A percentile compares a stretch with the other conserved stretches of the same genome.
Evolutionary conservation across 2,888 invertebrate species (phyloP).

Genomic region (Branchinecta sandiegonensis): DNA sequence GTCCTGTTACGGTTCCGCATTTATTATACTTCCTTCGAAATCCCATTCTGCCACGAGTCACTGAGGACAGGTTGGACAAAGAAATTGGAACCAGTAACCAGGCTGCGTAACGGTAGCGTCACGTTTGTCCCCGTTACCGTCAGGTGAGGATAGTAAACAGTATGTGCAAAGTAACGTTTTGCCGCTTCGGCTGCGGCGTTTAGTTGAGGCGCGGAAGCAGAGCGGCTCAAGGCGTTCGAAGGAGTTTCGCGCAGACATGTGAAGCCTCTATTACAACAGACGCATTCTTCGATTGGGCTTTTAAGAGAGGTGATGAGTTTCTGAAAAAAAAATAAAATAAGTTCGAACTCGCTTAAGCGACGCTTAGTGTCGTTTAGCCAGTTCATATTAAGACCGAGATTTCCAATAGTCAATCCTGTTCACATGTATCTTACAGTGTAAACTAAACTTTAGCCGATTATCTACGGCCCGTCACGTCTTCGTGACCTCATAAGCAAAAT

Average conservation of each 20-base stretch:
- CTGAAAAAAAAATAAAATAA: not conserved
- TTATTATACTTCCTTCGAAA: too few species aligned
- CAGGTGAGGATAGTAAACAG: not conserved
- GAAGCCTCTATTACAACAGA: conserved; percentile 6
- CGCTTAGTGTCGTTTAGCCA: too few species aligned
- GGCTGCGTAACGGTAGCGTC: not conserved
- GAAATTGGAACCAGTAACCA: not conserved
- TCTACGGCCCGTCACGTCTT: too few species aligned
- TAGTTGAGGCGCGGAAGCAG: conserved; percentile 10
- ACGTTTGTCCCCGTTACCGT: conserved; percentile 3
- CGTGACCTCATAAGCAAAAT: too few species aligned
- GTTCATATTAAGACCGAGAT: too few species aligned
- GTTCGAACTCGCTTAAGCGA: too few species aligned
- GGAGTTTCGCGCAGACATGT: not conserved
- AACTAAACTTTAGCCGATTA: too few species aligned
- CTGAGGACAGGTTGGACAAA: too few species aligned
- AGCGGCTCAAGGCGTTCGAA: not conserved
- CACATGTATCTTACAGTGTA: too few species aligned
- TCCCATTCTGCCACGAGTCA: too few species aligned
- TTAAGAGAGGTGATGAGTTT: conserved; percentile 7
- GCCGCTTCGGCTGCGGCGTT: conserved; percentile 3
- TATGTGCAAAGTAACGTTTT: conserved; percentile 1
- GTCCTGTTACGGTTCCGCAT: too few species aligned
- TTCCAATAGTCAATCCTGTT: too few species aligned
- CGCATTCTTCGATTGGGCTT: not conserved